phyloP scores from a whole-genome alignment of 2,113 vertebrate genomes.

The Hyla sarda region DNA sequence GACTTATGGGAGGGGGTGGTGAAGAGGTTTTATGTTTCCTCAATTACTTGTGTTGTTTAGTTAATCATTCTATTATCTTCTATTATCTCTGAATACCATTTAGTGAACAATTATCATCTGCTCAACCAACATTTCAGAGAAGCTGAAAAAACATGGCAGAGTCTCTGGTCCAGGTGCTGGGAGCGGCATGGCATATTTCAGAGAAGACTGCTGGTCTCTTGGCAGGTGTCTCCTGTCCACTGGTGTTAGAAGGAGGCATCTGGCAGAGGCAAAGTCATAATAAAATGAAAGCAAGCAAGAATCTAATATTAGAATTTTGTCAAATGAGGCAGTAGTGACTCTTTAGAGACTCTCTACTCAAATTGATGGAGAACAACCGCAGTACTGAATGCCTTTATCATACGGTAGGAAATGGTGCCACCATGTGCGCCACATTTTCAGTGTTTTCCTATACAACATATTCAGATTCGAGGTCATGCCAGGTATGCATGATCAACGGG shows the following conservation, averaged over 20 bases:
- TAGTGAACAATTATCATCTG: neutral
- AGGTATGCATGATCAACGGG: neutral
- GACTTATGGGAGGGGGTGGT: too few relatives aligned
- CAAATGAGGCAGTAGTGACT: neutral
- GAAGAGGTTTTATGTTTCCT: neutral
- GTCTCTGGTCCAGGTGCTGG: neutral
- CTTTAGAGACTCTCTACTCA: neutral
- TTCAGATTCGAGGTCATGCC: neutral
- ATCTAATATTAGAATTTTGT: neutral
- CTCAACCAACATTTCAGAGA: neutral
- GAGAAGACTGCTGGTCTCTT: neutral
- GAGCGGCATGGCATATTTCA: neutral
- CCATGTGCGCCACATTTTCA: neutral
- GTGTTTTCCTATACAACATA: neutral
- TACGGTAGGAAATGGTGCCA: neutral
- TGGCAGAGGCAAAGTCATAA: neutral
- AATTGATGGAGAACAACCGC: neutral
- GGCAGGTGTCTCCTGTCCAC: neutral
- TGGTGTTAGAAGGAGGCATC: neutral
- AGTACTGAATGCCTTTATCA: neutral
- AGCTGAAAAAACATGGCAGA: neutral
- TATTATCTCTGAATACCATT: neutral
- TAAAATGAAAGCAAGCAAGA: neutral
- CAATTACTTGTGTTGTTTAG: neutral
- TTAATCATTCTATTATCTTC: neutral